Conservation (phyloP, 1,140 invertebrate genomes). For the Neodiprion lecontei region DNA sequence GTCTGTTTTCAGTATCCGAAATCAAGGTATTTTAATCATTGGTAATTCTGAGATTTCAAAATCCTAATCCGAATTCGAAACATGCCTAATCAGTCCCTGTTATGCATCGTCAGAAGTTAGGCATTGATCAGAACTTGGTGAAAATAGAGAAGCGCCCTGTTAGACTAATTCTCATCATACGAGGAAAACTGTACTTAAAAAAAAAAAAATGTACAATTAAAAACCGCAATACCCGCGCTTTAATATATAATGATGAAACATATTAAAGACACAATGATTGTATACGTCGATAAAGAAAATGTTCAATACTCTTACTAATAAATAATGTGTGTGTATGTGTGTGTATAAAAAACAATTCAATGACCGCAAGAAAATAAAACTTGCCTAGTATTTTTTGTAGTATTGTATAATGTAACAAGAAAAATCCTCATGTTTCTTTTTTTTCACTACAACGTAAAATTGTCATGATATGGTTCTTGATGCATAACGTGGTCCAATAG, state of each 20-base stretch:
- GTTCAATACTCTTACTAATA: neutral
- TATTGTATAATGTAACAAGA: neutral
- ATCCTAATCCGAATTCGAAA: neutral
- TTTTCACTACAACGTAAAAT: neutral
- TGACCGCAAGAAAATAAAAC: neutral
- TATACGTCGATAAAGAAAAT: neutral
- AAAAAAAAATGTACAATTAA: neutral
- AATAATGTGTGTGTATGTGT: constrained; percentile 3
- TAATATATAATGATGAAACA: constrained; percentile 4
- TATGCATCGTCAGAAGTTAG: neutral
- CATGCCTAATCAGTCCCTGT: constrained; percentile 1
- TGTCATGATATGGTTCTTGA: neutral
- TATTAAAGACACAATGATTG: neutral
- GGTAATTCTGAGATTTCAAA: neutral
- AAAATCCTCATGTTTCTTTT: neutral
- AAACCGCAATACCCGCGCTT: neutral
- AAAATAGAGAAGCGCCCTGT: neutral
- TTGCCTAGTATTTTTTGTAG: neutral
- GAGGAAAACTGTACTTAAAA: neutral
- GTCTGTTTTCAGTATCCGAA: neutral
- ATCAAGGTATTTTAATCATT: neutral
- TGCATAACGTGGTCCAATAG: neutral
- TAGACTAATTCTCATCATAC: neutral
- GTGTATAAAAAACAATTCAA: neutral
- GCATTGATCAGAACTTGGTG: neutral